Conservation (phyloP, 64 coral and sea anemone genomes). For the Stylophora pistillata region DNA sequence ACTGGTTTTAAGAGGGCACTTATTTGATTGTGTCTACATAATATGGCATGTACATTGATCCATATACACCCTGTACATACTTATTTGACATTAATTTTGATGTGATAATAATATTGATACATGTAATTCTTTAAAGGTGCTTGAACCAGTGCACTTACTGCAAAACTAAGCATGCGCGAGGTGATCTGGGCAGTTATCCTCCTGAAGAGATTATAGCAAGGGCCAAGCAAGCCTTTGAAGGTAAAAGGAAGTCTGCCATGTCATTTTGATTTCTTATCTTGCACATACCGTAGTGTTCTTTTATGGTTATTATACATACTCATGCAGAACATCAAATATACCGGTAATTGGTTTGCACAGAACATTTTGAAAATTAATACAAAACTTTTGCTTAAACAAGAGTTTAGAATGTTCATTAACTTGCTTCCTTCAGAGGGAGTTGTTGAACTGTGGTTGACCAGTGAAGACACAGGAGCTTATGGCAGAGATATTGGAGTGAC, state of each 20-base stretch:
- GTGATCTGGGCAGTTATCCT: slow-evolving; percentile 93
- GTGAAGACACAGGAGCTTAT: slow-evolving; percentile 98
- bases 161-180: slow-evolving; percentile 97
- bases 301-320: too few species aligned
- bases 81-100: too few species aligned
- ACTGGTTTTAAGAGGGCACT: too few species aligned
- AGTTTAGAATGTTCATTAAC: background rate
- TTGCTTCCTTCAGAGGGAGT: slow-evolving; percentile 83
- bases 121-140: slow-evolving; percentile 62
- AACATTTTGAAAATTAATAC: background rate
- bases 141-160: slow-evolving; percentile 98
- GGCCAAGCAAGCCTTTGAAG: slow-evolving; percentile 91
- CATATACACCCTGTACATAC: too few species aligned
- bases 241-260: slow-evolving; percentile 7
- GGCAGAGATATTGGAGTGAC: slow-evolving; percentile 92
- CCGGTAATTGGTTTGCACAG: too few species aligned
- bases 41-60: too few species aligned
- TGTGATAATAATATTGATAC: too few species aligned
- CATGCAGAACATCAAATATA: too few species aligned
- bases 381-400: background rate
- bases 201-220: slow-evolving; percentile 93
- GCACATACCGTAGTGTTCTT: background rate
- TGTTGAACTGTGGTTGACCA: slow-evolving; percentile 97
- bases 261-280: background rate
- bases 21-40: too few species aligned